phyloP scores from a whole-genome alignment of 2,113 vertebrate genomes.

The Brachyhypopomus occidentalis region DNA sequence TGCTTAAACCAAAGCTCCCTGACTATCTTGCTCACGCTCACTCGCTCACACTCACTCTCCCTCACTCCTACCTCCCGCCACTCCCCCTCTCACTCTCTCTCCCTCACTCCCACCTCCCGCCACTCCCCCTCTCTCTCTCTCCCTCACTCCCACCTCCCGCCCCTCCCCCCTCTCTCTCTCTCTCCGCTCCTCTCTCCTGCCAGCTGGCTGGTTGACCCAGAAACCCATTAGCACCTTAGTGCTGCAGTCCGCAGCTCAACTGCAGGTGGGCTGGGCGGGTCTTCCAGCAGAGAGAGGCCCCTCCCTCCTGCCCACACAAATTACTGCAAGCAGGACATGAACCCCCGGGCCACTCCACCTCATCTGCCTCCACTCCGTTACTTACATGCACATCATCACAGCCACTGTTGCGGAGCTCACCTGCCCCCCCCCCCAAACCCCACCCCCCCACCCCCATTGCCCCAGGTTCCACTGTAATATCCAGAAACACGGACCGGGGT shows the following conservation, averaged over 20 bases:
- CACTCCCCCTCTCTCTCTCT: not conserved
- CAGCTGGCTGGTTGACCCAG: conserved; percentile 54
- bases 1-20: conserved; percentile 16
- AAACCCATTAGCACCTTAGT: conserved; percentile 53
- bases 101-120: not conserved
- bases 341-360: conserved; percentile 64
- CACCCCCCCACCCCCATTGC: too few relatives aligned
- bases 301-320: conserved; percentile 54
- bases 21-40: conserved; percentile 8
- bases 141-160: not conserved
- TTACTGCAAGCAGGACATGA: conserved; percentile 73
- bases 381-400: conserved; percentile 57
- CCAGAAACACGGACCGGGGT: not conserved
- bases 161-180: not conserved
- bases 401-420: conserved; percentile 4
- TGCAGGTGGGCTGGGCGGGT: not conserved
- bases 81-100: not conserved
- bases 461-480: not conserved
- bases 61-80: too few relatives aligned
- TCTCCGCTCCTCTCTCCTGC: conserved; percentile 16
- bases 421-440: too few relatives aligned
- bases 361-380: conserved; percentile 60
- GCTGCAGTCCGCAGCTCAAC: conserved; percentile 9
- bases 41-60: not conserved
- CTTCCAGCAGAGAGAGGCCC: conserved; percentile 33